These are phyloP conservation scores for Malacoctenus gilli DNA, from an alignment of 2,797 vertebrate species.

Conservation along the genomic window DNA sequence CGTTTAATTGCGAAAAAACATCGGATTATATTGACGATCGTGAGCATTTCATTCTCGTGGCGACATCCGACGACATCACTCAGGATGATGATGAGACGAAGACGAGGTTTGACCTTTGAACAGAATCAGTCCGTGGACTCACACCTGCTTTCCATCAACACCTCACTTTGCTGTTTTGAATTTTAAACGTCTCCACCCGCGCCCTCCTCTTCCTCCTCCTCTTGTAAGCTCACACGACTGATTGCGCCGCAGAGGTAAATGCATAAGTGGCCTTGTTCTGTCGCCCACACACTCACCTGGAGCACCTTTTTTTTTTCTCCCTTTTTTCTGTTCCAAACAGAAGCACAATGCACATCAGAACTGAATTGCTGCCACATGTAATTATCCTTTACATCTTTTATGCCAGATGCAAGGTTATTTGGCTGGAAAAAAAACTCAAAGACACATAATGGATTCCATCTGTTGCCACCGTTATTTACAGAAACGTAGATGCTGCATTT, in stretches of 20 bases:
- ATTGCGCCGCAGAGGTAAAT: conserved; percentile 64
- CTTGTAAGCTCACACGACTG: conserved; percentile 44
- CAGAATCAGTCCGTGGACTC: conserved; percentile 45
- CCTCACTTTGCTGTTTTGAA: conserved; percentile 44
- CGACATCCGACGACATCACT: conserved; percentile 11
- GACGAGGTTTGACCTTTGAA: conserved; percentile 37
- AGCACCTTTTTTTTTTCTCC: conserved; percentile 11
- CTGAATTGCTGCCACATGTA: too few relatives aligned
- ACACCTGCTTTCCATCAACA: conserved; percentile 33
- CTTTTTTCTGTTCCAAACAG: neutral
- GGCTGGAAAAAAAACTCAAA: too few relatives aligned
- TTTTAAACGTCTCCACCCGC: conserved; percentile 54
- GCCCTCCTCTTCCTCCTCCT: conserved; percentile 48
- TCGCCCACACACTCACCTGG: conserved; percentile 57
- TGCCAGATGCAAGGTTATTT: too few relatives aligned
- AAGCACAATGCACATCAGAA: conserved; percentile 6
- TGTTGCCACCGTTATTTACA: conserved; percentile 1
- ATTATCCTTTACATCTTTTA: too few relatives aligned
- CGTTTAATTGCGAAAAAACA: conserved; percentile 9
- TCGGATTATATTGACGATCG: neutral
- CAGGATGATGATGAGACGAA: conserved; percentile 27
- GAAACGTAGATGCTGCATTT: neutral
- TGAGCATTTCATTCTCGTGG: conserved; percentile 12
- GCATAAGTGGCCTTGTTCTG: conserved; percentile 62
- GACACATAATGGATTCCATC: conserved; percentile 5